phyloP scores from a whole-genome alignment of 2,888 invertebrate genomes.

The Alsophila aescularia region DNA sequence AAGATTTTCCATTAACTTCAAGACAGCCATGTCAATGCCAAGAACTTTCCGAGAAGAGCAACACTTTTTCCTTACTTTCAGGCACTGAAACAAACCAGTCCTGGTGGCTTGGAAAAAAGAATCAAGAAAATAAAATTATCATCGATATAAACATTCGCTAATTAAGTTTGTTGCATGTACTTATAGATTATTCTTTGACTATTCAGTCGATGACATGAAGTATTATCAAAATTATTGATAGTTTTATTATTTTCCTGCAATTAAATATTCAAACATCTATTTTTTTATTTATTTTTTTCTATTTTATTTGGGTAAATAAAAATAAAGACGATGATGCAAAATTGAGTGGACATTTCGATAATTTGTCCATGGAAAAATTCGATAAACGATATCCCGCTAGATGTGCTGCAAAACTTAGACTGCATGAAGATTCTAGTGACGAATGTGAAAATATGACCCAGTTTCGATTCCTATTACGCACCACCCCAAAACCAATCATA shows the following conservation, averaged over 20 bases:
- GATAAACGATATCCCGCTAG: too few species aligned
- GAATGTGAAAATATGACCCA: too few species aligned
- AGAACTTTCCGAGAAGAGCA: not conserved
- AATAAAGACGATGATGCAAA: not conserved
- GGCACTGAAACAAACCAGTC: slow-evolving; percentile 53
- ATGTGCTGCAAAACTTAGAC: too few species aligned
- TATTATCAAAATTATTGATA: not conserved
- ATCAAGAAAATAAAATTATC: slow-evolving; percentile 31
- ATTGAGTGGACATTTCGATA: not conserved
- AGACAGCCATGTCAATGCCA: not conserved
- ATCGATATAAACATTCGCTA: slow-evolving; percentile 19
- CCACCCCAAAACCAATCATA: too few species aligned
- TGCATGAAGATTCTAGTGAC: too few species aligned
- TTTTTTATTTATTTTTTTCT: not conserved
- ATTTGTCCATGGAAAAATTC: not conserved
- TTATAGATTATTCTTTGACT: not conserved
- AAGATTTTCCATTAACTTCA: slow-evolving; percentile 3
- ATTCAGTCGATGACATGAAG: not conserved
- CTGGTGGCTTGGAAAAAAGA: slow-evolving; percentile 55
- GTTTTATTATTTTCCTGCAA: slow-evolving; percentile 1
- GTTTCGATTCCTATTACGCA: too few species aligned
- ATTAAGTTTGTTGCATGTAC: not conserved
- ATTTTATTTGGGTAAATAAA: not conserved
- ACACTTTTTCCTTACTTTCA: slow-evolving; percentile 45
- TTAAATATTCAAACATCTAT: slow-evolving; percentile 7